Base-by-base conservation (phyloP, 2,113 vertebrate species). In the Eubucco bourcierii region DNA sequence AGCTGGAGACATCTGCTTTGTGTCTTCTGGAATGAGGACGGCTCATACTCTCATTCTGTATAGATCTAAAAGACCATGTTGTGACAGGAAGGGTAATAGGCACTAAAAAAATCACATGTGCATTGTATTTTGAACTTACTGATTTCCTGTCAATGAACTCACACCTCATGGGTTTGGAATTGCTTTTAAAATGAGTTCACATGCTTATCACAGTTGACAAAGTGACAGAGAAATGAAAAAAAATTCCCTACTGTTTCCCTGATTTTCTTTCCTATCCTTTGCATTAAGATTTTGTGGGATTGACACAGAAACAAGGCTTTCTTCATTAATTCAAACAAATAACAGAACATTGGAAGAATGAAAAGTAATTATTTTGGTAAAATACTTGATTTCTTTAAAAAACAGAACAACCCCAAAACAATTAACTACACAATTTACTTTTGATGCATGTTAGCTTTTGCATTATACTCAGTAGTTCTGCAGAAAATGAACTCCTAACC, bases 111-210 rank as follows among this genome's bases (percentile, higher is more conserved):
- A 63, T 75, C 66, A 90, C 23, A 33, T 87, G 73, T 90, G 31
- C 71, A 68, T 92, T 95, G 65, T 80, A 91, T 92, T 96, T 93
- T 83, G 73, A 95, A 96, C 46, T 79, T 95, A 93, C 50, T 80
- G 79, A 93, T 95, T 97, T 96, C 87, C 55, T 95, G 82, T 96
- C 84, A 88, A 90, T 90, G 79, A 95, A 89, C 63, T 93, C 85
- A 71, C 76, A 95, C 53, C 58, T 89, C 50, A 59, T 81, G 81
- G 74, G 85, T 91, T 91, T 95, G 60, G 59, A 95, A 84, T 64
- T 85, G 82, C 79, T 94, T 95, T 94, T 86, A 85, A 88, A 92
- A 91, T 71, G 39, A 96, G 72, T 95, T 94, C 65, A 61, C 78
- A 64, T 87, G 56, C 63, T 95, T 97, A 92, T 90, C 82, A 88